Evolutionary conservation across 2,888 invertebrate genomes (phyloP), one percentile per base, ranked within the genome.

Genomic region (Aquatica leii): DNA sequence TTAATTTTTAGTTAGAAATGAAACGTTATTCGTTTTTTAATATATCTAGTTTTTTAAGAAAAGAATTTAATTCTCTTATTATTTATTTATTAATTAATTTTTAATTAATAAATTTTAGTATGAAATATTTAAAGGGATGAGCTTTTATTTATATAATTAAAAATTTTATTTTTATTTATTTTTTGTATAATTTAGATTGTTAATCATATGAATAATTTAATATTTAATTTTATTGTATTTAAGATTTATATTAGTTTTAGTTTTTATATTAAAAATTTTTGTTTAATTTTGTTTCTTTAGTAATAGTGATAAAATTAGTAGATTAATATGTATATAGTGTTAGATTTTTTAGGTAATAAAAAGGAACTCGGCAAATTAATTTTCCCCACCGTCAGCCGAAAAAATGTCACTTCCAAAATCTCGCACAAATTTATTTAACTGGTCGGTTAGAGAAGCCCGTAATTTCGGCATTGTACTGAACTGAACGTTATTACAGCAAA

Each of bases 361-460:
- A 85, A 88, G 83, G 83, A 88, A 88, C 82, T 88, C 83, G 85
- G 85, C 87, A 88, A 88, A 76, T 70, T 81, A 78, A 84, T 87
- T 80, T 86, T 85, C 85, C 35, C 86, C 85, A n/a, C 85, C 90
- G 89, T 90, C 90, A 89, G 90, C 82, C 87, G 89, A 90, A 90
- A 90, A 90, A 88, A 89, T 89, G 85, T 86, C 86, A 86, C 88
- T 85, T 86, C 84, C 86, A 71, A 69, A 72, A 81, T 82, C n/a
- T n/a, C n/a, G n/a, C n/a, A n/a, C n/a, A n/a, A n/a, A n/a, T n/a
- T n/a, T n/a, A n/a, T n/a, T n/a, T n/a, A n/a, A n/a, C n/a, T n/a
- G n/a, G n/a, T n/a, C n/a, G n/a, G n/a, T n/a, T n/a, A n/a, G n/a
- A n/a, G n/a, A n/a, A n/a, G n/a, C n/a, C n/a, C n/a, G n/a, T n/a